Base-by-base conservation (phyloP, 2,113 vertebrate species). In the Aleadryas rufinucha region DNA sequence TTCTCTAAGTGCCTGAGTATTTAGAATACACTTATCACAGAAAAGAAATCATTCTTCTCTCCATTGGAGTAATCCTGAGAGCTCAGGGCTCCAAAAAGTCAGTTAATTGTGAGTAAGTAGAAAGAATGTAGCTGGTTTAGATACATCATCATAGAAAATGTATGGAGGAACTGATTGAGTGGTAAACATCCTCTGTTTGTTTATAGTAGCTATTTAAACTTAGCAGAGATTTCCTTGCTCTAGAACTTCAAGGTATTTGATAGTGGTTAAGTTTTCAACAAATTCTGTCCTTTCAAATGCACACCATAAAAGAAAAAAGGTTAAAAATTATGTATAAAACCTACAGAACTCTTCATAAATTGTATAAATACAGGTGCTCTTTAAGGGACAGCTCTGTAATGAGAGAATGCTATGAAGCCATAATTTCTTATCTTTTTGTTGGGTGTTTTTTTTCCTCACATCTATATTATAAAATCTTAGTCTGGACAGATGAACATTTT, bases 121-220 rank as follows among this genome's bases (percentile, higher is more conserved):
- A 53, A 79, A 94, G 35, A 71, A 72, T 42, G 9, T 30, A 89
- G 19, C 57, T 68, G 39, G 66, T 95, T 59, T 60, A 96, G 91
- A 90, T 82, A 26, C 5, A 37, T 57, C 45, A 47, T 81, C 10
- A 24, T 39, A 69, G 28, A 39, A 57, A 72, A 83, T 52, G 8
- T 19, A 28, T 69, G 27, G 84, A 80, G 64, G 52, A 84, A 84
- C 6, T n/a, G 39, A 86, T 6, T 30, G 18, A 42, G 68, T 42
- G 30, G 33, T 52, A 66, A 75, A 64, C 19, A 91, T 64, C 26
- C 35, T 66, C 65, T 18, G 28, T 79, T 77, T 86, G 10, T 65
- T 92, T 89, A 79, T 18, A 52, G 12, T 49, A 74, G 18, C 14
- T 71, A 53, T 75, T 70, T 61, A 79, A 84, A 85, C 87, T 82